Evolutionary conservation across 2,888 invertebrate genomes (phyloP), one percentile per base, ranked within the genome.

Genomic region (Cryptosula pallasiana): DNA sequence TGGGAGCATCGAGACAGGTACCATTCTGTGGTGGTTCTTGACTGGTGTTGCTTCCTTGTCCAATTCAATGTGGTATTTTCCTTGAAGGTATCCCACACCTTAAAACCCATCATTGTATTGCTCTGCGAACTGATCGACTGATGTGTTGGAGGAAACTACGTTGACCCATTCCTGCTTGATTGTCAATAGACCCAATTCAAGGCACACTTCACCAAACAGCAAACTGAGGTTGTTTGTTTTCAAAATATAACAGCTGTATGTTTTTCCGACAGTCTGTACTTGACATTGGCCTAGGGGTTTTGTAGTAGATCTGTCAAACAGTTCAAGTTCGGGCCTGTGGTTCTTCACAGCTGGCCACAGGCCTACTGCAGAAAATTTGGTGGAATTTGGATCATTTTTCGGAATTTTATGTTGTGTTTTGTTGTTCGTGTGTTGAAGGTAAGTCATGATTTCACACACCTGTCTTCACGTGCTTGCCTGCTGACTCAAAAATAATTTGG

Each of bases 51-150:
- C 55, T n/a, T 55, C 55, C n/a, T 55, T 55, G 9, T 55, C n/a
- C 5, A 55, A 3, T n/a, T 55, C 55, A n/a, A 55, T 55, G 55
- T 55, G 55, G 55, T 55, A 55, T 5, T 55, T 25, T n/a, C 55
- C 55, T 13, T 20, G 55, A 5, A 55, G n/a, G n/a, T 25, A 55
- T 5, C 55, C 55, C 5, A 55, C n/a, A n/a, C 55, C 55, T 5
- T 55, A n/a, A 55, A 55, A 55, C 25, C 16, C 55, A n/a, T 55
- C 55, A 55, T 3, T 25, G 23, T 55, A 55, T 5, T n/a, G 5
- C 3, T 55, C 55, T 5, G n/a, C 25, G 23, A 55, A 3, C 9
- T 55, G 9, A 13, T 55, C 55, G 3, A 55, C 9, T n/a, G 5
- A 23, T 45, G 45, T 45, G 16, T 20, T 25, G 3, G 55, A 23